Conservation (phyloP, 1,140 invertebrate genomes). For the Ephestia elutella region DNA sequence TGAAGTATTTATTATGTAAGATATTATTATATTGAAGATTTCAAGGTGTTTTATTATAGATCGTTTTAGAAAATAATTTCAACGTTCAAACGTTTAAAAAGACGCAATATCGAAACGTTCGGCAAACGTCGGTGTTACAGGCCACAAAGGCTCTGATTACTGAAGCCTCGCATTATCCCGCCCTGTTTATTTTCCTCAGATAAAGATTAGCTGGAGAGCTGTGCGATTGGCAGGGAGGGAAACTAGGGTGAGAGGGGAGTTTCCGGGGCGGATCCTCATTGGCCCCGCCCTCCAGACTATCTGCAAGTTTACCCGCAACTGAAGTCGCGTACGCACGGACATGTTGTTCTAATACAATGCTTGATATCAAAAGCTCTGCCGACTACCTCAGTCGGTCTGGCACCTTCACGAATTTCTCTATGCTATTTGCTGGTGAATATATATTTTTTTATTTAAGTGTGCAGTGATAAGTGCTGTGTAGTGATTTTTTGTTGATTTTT, state of each 20-base stretch:
- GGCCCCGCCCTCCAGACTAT: slow-evolving; percentile 35
- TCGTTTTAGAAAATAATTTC: too few relatives aligned
- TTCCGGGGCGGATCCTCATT: slow-evolving; percentile 11
- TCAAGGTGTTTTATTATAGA: too few relatives aligned
- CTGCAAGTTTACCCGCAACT: slow-evolving; percentile 31
- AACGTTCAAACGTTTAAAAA: not conserved
- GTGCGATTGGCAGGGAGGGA: slow-evolving; percentile 64
- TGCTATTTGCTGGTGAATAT: slow-evolving; percentile 81
- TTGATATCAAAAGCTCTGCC: slow-evolving; percentile 81
- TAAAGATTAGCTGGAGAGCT: slow-evolving; percentile 67
- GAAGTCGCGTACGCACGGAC: slow-evolving; percentile 39
- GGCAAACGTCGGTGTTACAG: slow-evolving; percentile 55
- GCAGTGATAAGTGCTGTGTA: slow-evolving; percentile 19
- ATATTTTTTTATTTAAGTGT: slow-evolving; percentile 24
- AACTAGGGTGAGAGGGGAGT: slow-evolving; percentile 39
- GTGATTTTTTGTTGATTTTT: slow-evolving; percentile 27
- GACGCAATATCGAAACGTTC: slow-evolving; percentile 34
- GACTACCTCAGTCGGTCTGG: slow-evolving; percentile 82
- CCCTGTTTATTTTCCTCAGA: slow-evolving; percentile 70
- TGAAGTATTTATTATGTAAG: too few relatives aligned
- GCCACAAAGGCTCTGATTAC: slow-evolving; percentile 67
- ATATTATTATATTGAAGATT: too few relatives aligned
- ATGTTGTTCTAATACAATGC: slow-evolving; percentile 69
- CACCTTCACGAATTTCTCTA: slow-evolving; percentile 83
- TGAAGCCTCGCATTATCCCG: slow-evolving; percentile 57